phyloP scores from a whole-genome alignment of 2,113 vertebrate genomes.

The Struthio camelus region DNA sequence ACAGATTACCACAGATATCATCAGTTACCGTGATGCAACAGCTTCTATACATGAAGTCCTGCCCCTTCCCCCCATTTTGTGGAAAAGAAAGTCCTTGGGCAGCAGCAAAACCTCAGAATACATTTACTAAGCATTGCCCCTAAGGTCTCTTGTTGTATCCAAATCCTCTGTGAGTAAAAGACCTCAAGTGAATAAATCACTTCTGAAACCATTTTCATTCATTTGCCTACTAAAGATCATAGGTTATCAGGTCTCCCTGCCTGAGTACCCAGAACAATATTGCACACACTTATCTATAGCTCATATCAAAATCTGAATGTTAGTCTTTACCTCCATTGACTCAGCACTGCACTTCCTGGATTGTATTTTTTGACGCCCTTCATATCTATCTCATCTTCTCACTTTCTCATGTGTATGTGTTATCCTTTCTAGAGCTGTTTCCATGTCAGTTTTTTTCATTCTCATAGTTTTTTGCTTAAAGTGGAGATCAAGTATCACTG shows the following conservation, averaged over 20 bases:
- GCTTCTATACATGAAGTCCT: not conserved
- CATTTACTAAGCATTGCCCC: not conserved
- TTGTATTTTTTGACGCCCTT: not conserved
- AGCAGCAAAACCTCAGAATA: not conserved
- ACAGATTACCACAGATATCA: no score
- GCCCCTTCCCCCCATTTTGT: not conserved
- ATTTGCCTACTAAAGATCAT: not conserved
- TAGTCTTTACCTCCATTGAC: not conserved
- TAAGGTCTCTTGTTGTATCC: not conserved
- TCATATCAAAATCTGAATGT: not conserved
- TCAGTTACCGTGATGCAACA: not conserved
- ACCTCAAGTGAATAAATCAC: not conserved
- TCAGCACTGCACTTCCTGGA: accelerated
- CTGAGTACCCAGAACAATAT: not conserved
- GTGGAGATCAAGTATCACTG: not conserved
- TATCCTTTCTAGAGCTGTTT: not conserved
- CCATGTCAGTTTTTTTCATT: not conserved
- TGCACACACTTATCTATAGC: not conserved
- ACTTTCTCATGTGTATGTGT: accelerated
- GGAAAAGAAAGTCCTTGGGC: not conserved
- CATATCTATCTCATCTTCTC: not conserved
- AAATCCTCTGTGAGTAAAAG: not conserved
- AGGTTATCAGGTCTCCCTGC: not conserved
- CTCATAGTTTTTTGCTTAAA: not conserved
- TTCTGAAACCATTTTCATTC: not conserved